A percentile compares a stretch with the other conserved stretches of the same genome.
These are phyloP conservation scores for Drosophila fungiperda DNA, from an alignment of 2,888 invertebrate genomes.

Conservation along the genomic window DNA sequence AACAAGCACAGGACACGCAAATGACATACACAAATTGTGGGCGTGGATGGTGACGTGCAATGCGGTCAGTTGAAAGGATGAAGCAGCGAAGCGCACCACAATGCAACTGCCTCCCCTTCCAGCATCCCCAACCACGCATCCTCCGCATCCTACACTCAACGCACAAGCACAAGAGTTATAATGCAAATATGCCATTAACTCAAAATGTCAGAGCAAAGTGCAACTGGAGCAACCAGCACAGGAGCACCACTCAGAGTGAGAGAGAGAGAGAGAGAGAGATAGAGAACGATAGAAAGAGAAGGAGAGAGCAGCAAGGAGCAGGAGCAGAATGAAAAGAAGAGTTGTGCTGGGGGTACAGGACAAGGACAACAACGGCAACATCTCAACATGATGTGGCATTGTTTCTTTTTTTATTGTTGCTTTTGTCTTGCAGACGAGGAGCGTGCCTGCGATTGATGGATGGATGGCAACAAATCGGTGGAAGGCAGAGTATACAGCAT, in stretches of 20 bases:
- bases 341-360: constrained; percentile 4
- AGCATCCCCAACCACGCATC: not conserved
- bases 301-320: not conserved
- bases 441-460: constrained; percentile 71
- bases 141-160: constrained; percentile 20
- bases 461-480: constrained; percentile 55
- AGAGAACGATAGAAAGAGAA: not conserved
- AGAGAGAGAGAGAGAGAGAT: not conserved
- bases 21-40: constrained; percentile 8
- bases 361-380: constrained; percentile 48
- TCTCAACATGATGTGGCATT: constrained; percentile 64
- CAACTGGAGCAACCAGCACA: constrained; percentile 40
- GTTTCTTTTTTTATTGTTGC: constrained; percentile 46
- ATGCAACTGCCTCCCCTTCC: not conserved
- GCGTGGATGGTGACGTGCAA: not conserved
- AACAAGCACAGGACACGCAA: constrained; percentile 46
- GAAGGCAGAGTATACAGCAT: constrained; percentile 3
- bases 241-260: not conserved
- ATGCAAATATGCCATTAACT: constrained; percentile 80
- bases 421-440: constrained; percentile 22
- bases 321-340: not conserved
- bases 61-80: constrained; percentile 29
- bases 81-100: constrained; percentile 1
- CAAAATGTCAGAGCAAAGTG: constrained; percentile 75
- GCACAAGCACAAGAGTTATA: constrained; percentile 53